Conservation (phyloP, 2,113 vertebrate genomes). For the Dromaius novaehollandiae region DNA sequence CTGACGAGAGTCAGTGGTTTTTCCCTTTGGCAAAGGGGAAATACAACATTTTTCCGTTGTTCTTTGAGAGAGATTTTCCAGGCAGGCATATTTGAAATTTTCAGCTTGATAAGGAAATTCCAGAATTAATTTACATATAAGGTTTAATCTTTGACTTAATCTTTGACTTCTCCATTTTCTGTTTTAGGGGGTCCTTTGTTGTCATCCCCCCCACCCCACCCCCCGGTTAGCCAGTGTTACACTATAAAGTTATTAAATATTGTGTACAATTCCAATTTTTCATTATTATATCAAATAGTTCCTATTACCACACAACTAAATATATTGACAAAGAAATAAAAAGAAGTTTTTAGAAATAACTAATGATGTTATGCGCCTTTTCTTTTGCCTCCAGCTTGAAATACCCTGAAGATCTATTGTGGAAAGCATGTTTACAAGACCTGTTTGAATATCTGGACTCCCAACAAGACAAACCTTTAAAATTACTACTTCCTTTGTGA, state of each 20-base stretch:
- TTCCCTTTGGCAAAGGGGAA: background rate
- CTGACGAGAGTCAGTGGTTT: background rate
- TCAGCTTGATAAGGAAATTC: background rate
- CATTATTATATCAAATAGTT: background rate
- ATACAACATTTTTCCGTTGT: background rate
- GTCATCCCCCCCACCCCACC: background rate
- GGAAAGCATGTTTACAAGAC: background rate
- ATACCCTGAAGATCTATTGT: background rate
- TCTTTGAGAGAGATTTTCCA: background rate
- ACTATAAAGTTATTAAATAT: background rate
- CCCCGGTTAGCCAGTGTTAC: background rate
- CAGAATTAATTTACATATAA: background rate
- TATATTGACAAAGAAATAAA: background rate
- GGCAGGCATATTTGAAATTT: background rate
- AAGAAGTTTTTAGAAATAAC: background rate
- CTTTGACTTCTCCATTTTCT: background rate
- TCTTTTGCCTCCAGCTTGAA: background rate
- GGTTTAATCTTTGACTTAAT: background rate
- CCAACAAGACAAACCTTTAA: background rate
- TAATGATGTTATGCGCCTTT: background rate
- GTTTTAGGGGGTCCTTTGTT: background rate
- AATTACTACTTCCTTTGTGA: conserved; percentile 2
- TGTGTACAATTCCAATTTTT: background rate
- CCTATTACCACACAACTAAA: background rate
- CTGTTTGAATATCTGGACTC: background rate